Base-by-base conservation (phyloP, 2,888 invertebrate species). In the Pyrochroa serraticornis region DNA sequence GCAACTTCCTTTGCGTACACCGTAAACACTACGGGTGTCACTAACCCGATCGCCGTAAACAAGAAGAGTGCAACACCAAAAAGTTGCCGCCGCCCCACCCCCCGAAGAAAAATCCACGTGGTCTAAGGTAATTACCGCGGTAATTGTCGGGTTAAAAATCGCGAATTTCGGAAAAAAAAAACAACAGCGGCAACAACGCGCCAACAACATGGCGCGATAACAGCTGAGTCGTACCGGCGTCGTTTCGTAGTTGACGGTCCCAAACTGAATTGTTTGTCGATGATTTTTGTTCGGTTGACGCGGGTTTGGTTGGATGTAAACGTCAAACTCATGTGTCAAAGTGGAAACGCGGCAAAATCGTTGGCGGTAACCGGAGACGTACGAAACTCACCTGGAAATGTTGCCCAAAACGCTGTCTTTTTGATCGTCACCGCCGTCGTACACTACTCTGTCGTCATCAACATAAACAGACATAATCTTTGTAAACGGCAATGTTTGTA, bases 391-490 rank as follows among this genome's bases (percentile, higher is more conserved):
- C 82, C 82, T 81, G 76, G 79, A 78, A 65, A 80, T 74, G 71
- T 78, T 78, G 57, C 78, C 80, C 64, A 79, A 74, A 70, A 80
- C 75, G n/a, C 51, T 47, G 70, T 84, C 84, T 70, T 81, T 81
- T 71, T 82, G 82, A 73, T 82, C 82, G 70, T 80, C 80, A 76
- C 81, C 81, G 71, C 82, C 82, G 67, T 83, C 81, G 74, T 82
- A 79, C 75, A 82, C 79, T 68, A 81, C 77, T 72, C 81, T 80
- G 70, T 82, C 82, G 67, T 79, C 80, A 71, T 75, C 77, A 71
- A 76, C 79, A 79, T 82, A 82, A 77, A 83, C 80, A 77, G 84
- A 84, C 84, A 84, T 84, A 80, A 70, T 75, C 69, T 66, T 47
- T 54, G 22, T 34, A 58, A 45, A 13, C 7, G 38, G 22, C 53